Evolutionary conservation across 1,140 invertebrate species (phyloP), one percentile per base, ranked within the genome.

Genomic region (Carposina sasakii): DNA sequence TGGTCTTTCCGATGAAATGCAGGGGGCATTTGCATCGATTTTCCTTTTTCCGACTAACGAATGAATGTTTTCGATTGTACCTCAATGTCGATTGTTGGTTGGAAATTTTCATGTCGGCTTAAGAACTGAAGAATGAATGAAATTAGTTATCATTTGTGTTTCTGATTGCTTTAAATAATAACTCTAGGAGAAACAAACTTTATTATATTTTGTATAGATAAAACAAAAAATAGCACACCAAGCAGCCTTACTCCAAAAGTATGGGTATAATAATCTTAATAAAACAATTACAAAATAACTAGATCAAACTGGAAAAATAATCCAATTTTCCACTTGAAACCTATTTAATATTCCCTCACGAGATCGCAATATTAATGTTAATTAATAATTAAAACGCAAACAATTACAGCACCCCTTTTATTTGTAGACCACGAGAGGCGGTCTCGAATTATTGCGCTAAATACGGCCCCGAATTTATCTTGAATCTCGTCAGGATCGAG

Each of bases 391-490:
- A 75, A 54, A 63, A 57, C 45, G 60, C 67, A 72, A 72, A 75
- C 64, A 68, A 68, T 72, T 72, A 71, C 63, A 56, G 48, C 54
- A 56, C 54, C 65, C 63, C 54, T 71, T n/a, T 64, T 66, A 72
- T 71, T 67, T 64, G 50, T 47, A 60, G 66, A 65, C 67, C 70
- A 57, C 62, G 59, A 61, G 56, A 54, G 56, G 60, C 57, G 50
- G 48, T 57, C 65, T 57, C 61, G 63, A 75, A 76, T 76, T 76
- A 71, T 75, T 65, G 67, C 54, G 66, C 63, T 73, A 77, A 76
- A 79, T 71, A 72, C 68, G 63, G 61, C 52, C 54, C 60, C 65
- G 60, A 78, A 75, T 75, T 82, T 81, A 81, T 81, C 73, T 77
- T 58, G 67, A 77, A 82, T 81, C 74, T 74, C 67, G 75, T 75